A percentile compares a stretch with the other conserved stretches of the same genome.
Evolutionary conservation across 2,113 vertebrate genomes (phyloP).

Genomic region (Pogonocichla stellata): DNA sequence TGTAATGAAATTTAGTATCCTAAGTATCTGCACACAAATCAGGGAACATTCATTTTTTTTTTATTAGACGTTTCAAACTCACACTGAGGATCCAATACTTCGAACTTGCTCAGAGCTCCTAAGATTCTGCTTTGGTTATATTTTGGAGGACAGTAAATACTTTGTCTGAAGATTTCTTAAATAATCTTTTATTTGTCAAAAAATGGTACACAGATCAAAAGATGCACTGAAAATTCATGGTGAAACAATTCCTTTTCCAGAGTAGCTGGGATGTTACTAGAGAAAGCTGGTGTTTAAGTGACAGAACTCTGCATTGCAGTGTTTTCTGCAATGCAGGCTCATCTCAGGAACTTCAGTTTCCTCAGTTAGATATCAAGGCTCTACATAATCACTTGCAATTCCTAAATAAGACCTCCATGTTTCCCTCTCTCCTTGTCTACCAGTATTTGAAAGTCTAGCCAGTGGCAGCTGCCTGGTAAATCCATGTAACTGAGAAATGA

Average conservation of each 20-base stretch:
- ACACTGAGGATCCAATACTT: neutral
- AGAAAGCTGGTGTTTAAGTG: neutral
- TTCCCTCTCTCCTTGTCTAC: neutral
- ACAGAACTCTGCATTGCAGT: neutral
- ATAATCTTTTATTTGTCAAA: neutral
- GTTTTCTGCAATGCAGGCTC: neutral
- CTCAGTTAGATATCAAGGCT: accelerated
- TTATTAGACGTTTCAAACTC: neutral
- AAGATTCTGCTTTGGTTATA: neutral
- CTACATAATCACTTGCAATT: neutral
- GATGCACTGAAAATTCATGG: neutral
- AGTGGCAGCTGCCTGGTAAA: neutral
- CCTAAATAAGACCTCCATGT: neutral
- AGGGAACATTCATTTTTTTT: neutral
- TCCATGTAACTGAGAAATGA: neutral
- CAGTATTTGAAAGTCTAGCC: neutral
- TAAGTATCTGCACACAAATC: neutral
- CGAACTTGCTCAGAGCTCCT: neutral
- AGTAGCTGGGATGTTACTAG: neutral
- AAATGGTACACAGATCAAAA: neutral
- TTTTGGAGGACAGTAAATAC: neutral
- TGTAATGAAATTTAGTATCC: neutral
- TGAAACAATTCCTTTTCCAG: neutral
- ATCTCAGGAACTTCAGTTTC: neutral
- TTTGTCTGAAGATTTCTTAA: neutral